Conservation (phyloP, 1,140 invertebrate species). For the Hirudo medicinalis region DNA sequence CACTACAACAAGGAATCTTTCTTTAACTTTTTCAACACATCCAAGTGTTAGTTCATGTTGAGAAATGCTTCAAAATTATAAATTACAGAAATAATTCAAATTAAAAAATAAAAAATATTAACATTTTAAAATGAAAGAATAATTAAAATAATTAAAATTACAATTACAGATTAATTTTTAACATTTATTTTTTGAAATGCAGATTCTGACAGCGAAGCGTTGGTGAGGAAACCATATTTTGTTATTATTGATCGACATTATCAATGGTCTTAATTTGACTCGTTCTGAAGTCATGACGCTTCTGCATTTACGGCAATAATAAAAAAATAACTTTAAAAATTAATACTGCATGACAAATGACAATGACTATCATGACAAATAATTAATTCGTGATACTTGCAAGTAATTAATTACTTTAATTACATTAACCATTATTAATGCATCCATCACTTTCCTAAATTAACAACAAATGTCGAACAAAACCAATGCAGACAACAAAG, state of each 20-base stretch:
- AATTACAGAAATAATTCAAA: background rate
- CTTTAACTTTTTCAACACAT: conserved; percentile 9
- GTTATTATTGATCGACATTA: no score
- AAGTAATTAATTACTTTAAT: no score
- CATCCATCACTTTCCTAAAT: no score
- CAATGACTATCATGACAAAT: no score
- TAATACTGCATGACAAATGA: no score
- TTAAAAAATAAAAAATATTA: background rate
- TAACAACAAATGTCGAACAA: no score
- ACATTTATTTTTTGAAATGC: background rate
- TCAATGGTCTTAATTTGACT: no score
- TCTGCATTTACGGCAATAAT: no score
- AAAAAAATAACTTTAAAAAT: no score
- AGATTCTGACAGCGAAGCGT: background rate
- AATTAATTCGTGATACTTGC: no score
- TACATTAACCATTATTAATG: no score
- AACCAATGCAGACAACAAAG: background rate
- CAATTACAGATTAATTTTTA: background rate
- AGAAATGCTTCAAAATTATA: background rate
- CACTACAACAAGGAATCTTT: conserved; percentile 10
- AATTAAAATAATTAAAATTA: background rate
- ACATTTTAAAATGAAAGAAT: background rate
- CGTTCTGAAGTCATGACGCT: no score
- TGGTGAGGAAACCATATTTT: background rate
- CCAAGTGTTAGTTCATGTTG: background rate